phyloP scores from a whole-genome alignment of 1,140 invertebrate genomes.

The Zaprionus vittiger region DNA sequence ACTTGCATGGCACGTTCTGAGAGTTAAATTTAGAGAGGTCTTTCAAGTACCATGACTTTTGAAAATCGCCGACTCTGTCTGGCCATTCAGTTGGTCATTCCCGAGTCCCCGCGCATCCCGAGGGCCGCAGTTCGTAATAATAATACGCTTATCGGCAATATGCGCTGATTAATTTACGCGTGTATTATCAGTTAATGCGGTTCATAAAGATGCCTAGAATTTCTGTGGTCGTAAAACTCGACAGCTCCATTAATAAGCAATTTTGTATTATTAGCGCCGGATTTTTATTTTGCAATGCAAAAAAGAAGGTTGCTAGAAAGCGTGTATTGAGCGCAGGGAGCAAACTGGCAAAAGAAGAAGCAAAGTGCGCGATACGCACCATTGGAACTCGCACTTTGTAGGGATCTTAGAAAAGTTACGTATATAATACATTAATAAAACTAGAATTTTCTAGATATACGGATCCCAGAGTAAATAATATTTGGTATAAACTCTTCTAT shows the following conservation, averaged over 20 bases:
- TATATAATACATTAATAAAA: background rate
- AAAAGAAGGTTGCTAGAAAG: background rate
- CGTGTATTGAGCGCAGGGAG: background rate
- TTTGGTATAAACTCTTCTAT: background rate
- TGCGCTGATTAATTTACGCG: background rate
- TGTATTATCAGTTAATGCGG: constrained; percentile 17
- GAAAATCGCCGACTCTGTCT: constrained; percentile 20
- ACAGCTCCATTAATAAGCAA: constrained; percentile 67
- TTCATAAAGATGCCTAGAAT: constrained; percentile 57
- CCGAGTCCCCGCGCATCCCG: background rate
- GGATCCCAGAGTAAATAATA: background rate
- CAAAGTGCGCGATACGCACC: background rate
- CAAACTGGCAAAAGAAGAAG: background rate
- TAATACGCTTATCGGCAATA: constrained; percentile 17
- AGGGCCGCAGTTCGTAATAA: background rate
- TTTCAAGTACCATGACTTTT: constrained; percentile 40
- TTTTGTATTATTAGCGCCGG: constrained; percentile 77
- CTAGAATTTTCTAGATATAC: background rate
- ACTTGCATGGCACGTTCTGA: constrained; percentile 6
- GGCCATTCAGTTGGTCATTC: constrained; percentile 6
- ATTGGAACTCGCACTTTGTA: background rate
- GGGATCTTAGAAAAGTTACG: background rate
- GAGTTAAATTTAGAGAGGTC: constrained; percentile 13
- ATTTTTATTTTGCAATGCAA: constrained; percentile 38
- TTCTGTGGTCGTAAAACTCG: constrained; percentile 37